Evolutionary conservation across 30 jellyfish, hydroid and myxozoan species (phyloP).

Genomic region (Aurelia aurita): DNA sequence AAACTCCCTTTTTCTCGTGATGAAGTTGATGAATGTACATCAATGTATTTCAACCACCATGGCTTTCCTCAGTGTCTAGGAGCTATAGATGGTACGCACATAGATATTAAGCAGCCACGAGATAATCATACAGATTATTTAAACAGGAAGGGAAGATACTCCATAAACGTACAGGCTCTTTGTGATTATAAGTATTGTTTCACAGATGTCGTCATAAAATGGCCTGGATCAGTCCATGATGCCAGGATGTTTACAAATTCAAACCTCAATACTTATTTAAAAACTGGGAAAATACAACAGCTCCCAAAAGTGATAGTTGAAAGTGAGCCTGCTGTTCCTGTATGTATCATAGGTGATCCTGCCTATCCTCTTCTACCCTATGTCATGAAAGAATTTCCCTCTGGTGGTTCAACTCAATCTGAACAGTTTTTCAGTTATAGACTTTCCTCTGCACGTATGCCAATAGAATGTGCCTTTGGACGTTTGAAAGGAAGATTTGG

Average conservation of each 20-base stretch:
- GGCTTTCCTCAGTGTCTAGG: no score
- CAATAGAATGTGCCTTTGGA: no score
- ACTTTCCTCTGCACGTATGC: background rate
- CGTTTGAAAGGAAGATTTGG: constrained; percentile 36
- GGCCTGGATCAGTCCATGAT: background rate
- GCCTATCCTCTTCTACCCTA: background rate
- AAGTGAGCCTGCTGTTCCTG: background rate
- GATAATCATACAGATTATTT: no score
- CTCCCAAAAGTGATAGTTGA: background rate
- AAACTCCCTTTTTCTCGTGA: no score
- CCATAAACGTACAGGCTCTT: no score
- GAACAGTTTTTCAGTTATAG: background rate
- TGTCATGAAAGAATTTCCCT: constrained; percentile 2
- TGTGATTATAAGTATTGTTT: background rate
- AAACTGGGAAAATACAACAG: background rate
- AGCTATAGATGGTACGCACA: no score
- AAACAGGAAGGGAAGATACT: no score
- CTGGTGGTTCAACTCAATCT: background rate
- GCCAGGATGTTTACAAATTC: constrained; percentile 3
- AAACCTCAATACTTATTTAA: background rate
- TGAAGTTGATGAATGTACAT: no score
- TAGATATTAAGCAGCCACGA: no score
- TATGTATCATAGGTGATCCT: background rate
- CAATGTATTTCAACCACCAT: no score
- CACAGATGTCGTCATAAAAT: background rate